phyloP scores from a whole-genome alignment of 2,888 invertebrate species.

The Andrena bucephala region DNA sequence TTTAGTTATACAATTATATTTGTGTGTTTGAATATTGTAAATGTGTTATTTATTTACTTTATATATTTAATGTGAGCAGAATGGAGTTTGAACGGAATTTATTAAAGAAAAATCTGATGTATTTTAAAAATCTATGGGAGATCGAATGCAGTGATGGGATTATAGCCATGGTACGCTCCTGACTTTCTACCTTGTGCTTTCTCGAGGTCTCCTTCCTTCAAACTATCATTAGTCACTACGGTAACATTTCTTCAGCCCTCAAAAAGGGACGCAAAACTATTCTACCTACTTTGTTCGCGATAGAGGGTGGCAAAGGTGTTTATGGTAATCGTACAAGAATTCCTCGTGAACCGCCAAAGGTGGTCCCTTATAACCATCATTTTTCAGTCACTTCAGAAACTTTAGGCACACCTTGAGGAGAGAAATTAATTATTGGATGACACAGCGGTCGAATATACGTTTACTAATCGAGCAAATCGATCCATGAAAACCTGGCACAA shows the following conservation, averaged over 20 bases:
- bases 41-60: too few relatives aligned
- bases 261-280: conserved; percentile 74
- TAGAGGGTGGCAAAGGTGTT: conserved; percentile 77
- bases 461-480: conserved; percentile 1
- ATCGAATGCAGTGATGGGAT: background rate
- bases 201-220: conserved; percentile 59
- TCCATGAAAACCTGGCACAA: background rate
- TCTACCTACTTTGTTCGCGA: conserved; percentile 69
- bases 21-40: too few relatives aligned
- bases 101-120: too few relatives aligned
- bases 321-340: conserved; percentile 78
- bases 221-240: conserved; percentile 81
- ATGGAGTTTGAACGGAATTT: too few relatives aligned
- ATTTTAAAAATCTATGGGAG: too few relatives aligned
- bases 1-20: too few relatives aligned
- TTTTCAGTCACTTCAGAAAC: conserved; percentile 64
- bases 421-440: conserved; percentile 36
- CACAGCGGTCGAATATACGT: background rate
- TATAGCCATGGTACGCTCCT: conserved; percentile 48
- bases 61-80: too few relatives aligned
- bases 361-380: conserved; percentile 73
- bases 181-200: conserved; percentile 73
- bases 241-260: conserved; percentile 69
- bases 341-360: conserved; percentile 68
- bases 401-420: conserved; percentile 9